phyloP scores from a whole-genome alignment of 1,140 invertebrate genomes.

The Drosophila eugracilis region DNA sequence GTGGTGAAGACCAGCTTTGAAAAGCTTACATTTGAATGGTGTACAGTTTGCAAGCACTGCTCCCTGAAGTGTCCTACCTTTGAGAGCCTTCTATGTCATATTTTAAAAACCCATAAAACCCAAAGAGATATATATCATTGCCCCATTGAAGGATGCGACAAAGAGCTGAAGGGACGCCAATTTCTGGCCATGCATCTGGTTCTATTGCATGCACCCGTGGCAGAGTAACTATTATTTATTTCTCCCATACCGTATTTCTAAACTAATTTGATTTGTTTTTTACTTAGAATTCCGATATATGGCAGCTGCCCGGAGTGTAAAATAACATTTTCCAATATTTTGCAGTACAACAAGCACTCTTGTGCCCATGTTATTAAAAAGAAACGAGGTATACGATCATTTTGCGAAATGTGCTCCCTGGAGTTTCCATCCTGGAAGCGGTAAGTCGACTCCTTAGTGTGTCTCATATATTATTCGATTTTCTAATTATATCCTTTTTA shows the following conservation, averaged over 20 bases:
- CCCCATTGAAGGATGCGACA: slow-evolving; percentile 52
- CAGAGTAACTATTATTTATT: slow-evolving; percentile 52
- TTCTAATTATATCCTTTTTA: not conserved
- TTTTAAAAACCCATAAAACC: slow-evolving; percentile 27
- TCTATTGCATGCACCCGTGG: slow-evolving; percentile 63
- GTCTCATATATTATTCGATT: no score
- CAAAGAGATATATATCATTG: slow-evolving; percentile 45
- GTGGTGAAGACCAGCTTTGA: slow-evolving; percentile 70
- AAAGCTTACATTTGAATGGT: slow-evolving; percentile 66
- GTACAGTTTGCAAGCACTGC: slow-evolving; percentile 53
- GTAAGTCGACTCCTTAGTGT: slow-evolving; percentile 15
- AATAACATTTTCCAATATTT: slow-evolving; percentile 71
- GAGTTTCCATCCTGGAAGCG: slow-evolving; percentile 80
- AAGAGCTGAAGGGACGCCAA: slow-evolving; percentile 34
- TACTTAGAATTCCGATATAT: slow-evolving; percentile 68
- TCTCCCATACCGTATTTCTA: no score
- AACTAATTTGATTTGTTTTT: not conserved
- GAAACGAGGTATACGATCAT: slow-evolving; percentile 51
- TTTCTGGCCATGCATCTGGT: slow-evolving; percentile 70
- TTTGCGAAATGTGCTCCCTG: slow-evolving; percentile 66
- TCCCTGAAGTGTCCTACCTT: slow-evolving; percentile 47
- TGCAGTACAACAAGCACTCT: slow-evolving; percentile 78
- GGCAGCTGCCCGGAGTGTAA: slow-evolving; percentile 72
- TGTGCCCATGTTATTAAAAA: slow-evolving; percentile 70
- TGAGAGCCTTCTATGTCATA: slow-evolving; percentile 52